Conservation (phyloP, 2,888 invertebrate genomes). For the Liopterus haemorrhoidalis region DNA sequence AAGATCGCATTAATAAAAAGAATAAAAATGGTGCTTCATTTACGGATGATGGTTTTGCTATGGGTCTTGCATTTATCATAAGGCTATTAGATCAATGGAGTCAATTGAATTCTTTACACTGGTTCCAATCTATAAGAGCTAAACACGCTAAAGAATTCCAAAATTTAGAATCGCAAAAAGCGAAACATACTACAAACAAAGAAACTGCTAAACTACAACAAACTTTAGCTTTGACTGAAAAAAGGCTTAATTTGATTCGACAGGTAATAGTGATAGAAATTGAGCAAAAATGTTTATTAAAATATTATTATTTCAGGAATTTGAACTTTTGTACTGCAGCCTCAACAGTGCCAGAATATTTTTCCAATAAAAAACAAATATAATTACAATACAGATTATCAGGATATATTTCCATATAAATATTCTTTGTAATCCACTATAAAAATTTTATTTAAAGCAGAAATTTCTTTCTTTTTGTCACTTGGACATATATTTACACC, state of each 20-base stretch:
- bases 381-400: too few relatives aligned
- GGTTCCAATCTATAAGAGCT: constrained; percentile 83
- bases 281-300: constrained; percentile 35
- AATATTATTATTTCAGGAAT: constrained; percentile 61
- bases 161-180: constrained; percentile 50
- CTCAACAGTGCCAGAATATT: constrained; percentile 93
- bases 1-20: constrained; percentile 89
- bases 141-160: constrained; percentile 62
- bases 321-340: constrained; percentile 83
- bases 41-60: constrained; percentile 97
- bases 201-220: constrained; percentile 88
- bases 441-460: too few relatives aligned
- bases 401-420: too few relatives aligned
- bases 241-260: constrained; percentile 69
- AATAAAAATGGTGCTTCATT: constrained; percentile 83
- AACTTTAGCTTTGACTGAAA: constrained; percentile 82
- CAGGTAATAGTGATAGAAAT: constrained; percentile 43
- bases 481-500: too few relatives aligned
- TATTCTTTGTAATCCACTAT: too few relatives aligned
- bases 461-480: too few relatives aligned
- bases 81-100: constrained; percentile 77
- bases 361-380: too few relatives aligned
- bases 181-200: constrained; percentile 48
- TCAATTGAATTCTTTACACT: constrained; percentile 87
- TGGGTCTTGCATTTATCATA: constrained; percentile 90